phyloP scores from a whole-genome alignment of 2,888 invertebrate species.

The Troides helena region DNA sequence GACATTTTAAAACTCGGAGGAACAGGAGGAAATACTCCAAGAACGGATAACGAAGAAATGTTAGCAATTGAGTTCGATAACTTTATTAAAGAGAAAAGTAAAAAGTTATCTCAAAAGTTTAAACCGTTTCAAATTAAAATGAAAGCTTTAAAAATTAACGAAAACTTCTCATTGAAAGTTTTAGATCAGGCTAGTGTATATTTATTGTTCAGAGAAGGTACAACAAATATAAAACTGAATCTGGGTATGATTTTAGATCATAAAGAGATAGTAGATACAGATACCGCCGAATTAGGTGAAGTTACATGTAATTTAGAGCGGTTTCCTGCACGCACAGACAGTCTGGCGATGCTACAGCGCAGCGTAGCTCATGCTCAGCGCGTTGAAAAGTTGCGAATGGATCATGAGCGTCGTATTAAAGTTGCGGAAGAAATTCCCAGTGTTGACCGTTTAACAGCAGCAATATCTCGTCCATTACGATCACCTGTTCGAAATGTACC shows the following conservation, averaged over 20 bases:
- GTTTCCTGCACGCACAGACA: constrained; percentile 55
- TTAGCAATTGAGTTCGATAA: constrained; percentile 70
- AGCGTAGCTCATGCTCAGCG: constrained; percentile 57
- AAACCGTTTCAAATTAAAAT: constrained; percentile 72
- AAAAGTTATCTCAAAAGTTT: constrained; percentile 61
- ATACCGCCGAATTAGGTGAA: constrained; percentile 45
- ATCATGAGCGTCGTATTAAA: constrained; percentile 52
- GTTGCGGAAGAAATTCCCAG: constrained; percentile 45
- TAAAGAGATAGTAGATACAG: constrained; percentile 72
- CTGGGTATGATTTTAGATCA: constrained; percentile 75
- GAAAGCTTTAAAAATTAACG: constrained; percentile 73
- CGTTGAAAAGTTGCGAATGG: constrained; percentile 47
- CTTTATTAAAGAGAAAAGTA: constrained; percentile 68
- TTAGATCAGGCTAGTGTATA: constrained; percentile 68
- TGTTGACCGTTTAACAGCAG: constrained; percentile 50
- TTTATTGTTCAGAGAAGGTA: constrained; percentile 63
- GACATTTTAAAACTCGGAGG: constrained; percentile 55
- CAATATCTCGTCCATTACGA: constrained; percentile 49
- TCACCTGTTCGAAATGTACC: constrained; percentile 44
- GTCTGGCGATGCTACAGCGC: constrained; percentile 58
- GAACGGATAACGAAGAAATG: constrained; percentile 66
- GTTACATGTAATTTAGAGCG: constrained; percentile 41
- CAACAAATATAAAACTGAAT: constrained; percentile 64
- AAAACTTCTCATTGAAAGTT: constrained; percentile 65
- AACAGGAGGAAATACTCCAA: constrained; percentile 38